These are phyloP conservation scores for Eupithecia dodoneata DNA, from an alignment of 2,888 invertebrate species.

Conservation along the genomic window DNA sequence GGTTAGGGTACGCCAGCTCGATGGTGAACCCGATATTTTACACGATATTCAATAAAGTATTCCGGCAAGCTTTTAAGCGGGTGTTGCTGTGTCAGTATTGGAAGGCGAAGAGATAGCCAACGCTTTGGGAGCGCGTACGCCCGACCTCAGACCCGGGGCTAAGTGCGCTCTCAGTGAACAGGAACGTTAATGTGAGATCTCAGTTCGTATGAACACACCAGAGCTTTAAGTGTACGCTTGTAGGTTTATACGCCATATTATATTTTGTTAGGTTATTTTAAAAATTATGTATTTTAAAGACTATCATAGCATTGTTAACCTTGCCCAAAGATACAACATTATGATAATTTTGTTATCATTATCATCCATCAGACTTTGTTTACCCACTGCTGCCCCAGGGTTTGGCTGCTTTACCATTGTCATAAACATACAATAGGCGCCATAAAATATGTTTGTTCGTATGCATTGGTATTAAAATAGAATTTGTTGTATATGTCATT, in stretches of 20 bases:
- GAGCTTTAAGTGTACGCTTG: conserved; percentile 67
- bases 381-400: neutral
- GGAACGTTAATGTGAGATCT: conserved; percentile 73
- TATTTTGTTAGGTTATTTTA: conserved; percentile 13
- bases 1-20: conserved; percentile 97
- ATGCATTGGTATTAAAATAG: neutral
- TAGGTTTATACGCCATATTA: conserved; percentile 47
- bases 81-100: conserved; percentile 91
- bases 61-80: conserved; percentile 95
- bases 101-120: conserved; percentile 78
- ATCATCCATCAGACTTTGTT: neutral
- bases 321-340: neutral
- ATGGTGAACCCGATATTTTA: conserved; percentile 98
- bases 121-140: conserved; percentile 81
- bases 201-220: conserved; percentile 70
- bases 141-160: conserved; percentile 77
- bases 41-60: conserved; percentile 97
- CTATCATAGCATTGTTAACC: neutral
- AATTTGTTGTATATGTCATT: neutral
- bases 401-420: neutral
- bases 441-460: neutral
- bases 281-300: neutral
- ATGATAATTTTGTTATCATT: neutral
- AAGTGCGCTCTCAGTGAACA: conserved; percentile 79
- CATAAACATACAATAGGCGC: neutral